Evolutionary conservation across 2,113 vertebrate genomes (phyloP).

Genomic region (Nannobrachium achirus): DNA sequence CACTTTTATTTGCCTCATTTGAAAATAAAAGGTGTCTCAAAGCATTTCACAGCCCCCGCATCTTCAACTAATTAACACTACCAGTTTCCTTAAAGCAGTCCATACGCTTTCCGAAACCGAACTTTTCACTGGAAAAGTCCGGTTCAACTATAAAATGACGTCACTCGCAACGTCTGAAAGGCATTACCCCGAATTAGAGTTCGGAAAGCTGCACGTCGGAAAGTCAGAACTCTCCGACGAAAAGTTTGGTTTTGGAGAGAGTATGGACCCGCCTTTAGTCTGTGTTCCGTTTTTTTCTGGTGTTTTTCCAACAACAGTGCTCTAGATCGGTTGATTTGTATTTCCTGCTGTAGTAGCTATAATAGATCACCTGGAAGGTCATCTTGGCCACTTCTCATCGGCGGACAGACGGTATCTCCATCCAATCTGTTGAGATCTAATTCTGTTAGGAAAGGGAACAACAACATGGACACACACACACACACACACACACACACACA

Average conservation of each 20-base stretch:
- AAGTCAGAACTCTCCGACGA: no score
- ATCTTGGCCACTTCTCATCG: conserved; percentile 81
- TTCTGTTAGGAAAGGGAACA: conserved; percentile 56
- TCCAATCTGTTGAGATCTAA: conserved; percentile 81
- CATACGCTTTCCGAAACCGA: no score
- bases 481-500: not conserved
- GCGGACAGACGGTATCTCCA: conserved; percentile 80
- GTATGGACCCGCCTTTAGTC: no score
- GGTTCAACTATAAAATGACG: no score
- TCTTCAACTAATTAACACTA: conserved; percentile 53
- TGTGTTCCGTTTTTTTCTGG: not conserved
- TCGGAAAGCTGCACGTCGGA: no score
- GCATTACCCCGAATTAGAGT: no score
- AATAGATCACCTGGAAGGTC: conserved; percentile 81
- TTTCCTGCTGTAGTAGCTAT: not conserved
- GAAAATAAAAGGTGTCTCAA: conserved; percentile 51
- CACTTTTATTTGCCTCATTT: conserved; percentile 71
- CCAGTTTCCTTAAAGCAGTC: conserved; percentile 11
- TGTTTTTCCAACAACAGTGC: not conserved
- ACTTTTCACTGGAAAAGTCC: no score
- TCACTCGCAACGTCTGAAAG: no score
- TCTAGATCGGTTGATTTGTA: not conserved
- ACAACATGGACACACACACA: not conserved
- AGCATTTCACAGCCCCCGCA: conserved; percentile 30
- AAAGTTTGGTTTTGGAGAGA: no score